Percentiles rank a stretch among this genome's conserved stretches.
Evolutionary conservation across 2,888 invertebrate genomes (phyloP).

Genomic region (Acanthococcus lagerstroemiae): DNA sequence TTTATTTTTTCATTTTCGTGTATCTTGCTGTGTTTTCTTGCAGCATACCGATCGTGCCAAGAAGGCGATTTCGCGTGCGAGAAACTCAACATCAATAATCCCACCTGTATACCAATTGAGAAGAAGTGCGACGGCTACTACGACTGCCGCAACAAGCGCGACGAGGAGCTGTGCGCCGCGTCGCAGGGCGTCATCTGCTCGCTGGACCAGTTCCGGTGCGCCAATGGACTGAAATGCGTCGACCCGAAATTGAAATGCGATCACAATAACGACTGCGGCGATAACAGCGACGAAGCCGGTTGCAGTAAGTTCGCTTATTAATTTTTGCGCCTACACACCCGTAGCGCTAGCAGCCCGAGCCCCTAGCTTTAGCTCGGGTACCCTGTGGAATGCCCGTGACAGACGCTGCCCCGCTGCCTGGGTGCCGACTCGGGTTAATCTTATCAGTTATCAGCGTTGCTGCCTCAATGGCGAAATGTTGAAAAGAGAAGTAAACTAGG

Average conservation of each 20-base stretch:
- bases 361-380: no score
- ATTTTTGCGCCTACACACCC: no score
- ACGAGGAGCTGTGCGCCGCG: constrained; percentile 61
- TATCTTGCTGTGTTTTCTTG: no score
- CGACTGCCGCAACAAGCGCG: constrained; percentile 75
- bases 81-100: constrained; percentile 52
- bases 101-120: constrained; percentile 76
- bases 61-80: constrained; percentile 81
- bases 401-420: no score
- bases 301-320: constrained; percentile 69
- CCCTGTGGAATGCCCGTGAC: no score
- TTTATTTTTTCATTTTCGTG: no score
- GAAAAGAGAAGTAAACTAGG: no score
- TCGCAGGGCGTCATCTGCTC: constrained; percentile 50
- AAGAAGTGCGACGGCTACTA: constrained; percentile 85
- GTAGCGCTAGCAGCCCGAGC: neutral
- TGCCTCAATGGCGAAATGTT: no score
- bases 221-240: constrained; percentile 68
- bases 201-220: constrained; percentile 77
- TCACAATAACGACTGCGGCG: constrained; percentile 81
- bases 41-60: constrained; percentile 81
- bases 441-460: no score
- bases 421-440: no score
- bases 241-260: constrained; percentile 70
- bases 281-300: constrained; percentile 78